These are phyloP conservation scores for Trochalopteron elliotii DNA, from an alignment of 2,113 vertebrate genomes.

Conservation along the genomic window DNA sequence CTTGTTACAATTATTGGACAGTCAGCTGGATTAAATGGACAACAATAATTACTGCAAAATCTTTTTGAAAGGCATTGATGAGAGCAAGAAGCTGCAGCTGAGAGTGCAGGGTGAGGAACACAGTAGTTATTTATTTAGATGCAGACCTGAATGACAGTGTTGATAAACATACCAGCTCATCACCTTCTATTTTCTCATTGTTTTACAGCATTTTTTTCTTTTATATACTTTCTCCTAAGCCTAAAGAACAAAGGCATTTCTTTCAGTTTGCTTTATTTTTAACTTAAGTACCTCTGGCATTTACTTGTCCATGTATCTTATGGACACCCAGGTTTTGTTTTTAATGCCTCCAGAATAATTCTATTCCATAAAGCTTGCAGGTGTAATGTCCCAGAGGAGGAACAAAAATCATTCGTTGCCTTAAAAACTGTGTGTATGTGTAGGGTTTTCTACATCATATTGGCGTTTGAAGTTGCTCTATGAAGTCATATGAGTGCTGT, in stretches of 20 bases:
- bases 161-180: neutral
- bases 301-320: neutral
- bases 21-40: neutral
- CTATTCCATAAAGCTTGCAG: neutral
- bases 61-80: neutral
- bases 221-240: neutral
- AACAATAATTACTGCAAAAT: neutral
- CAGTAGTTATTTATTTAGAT: neutral
- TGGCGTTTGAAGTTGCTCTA: neutral
- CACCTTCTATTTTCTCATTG: neutral
- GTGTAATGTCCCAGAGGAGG: neutral
- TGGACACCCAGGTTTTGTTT: neutral
- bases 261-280: neutral
- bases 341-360: neutral
- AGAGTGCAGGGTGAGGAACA: neutral
- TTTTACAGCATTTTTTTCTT: neutral
- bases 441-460: neutral
- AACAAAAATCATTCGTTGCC: neutral
- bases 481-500: neutral
- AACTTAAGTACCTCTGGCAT: neutral
- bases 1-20: neutral
- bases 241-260: neutral
- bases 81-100: neutral
- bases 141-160: neutral
- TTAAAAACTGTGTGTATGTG: neutral